Evolutionary conservation across 2,113 vertebrate genomes (phyloP).

Genomic region (Takifugu bimaculatus): DNA sequence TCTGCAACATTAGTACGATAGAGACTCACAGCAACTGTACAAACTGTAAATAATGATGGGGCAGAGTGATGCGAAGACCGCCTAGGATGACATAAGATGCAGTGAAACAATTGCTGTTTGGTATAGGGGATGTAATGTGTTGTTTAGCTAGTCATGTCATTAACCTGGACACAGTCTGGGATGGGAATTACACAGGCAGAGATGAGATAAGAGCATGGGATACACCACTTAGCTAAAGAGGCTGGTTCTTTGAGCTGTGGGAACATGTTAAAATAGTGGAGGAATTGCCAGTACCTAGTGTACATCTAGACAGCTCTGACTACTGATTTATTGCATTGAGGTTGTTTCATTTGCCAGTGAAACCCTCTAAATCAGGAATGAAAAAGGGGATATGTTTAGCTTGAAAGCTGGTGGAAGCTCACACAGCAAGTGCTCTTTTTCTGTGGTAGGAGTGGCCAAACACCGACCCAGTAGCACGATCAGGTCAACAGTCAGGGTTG

Average conservation of each 20-base stretch:
- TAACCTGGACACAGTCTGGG: neutral
- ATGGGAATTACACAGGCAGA: too few species aligned
- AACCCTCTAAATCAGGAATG: constrained; percentile 25
- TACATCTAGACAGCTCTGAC: constrained; percentile 15
- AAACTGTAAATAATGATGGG: too few species aligned
- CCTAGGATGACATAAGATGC: too few species aligned
- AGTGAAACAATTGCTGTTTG: too few species aligned
- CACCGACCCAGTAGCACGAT: constrained; percentile 26
- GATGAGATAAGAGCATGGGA: too few species aligned
- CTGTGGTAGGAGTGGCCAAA: constrained; percentile 39
- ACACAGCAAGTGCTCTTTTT: constrained; percentile 53
- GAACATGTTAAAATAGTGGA: constrained; percentile 9
- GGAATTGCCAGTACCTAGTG: constrained; percentile 13
- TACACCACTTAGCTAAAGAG: neutral
- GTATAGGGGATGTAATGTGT: too few species aligned
- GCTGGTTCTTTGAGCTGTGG: neutral
- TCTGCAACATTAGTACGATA: too few species aligned
- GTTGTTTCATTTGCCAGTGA: constrained; percentile 10
- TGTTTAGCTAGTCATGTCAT: neutral
- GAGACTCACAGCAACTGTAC: too few species aligned
- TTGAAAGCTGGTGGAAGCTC: constrained; percentile 33
- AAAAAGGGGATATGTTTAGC: constrained; percentile 12
- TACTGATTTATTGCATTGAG: constrained; percentile 25
- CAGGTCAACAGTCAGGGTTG: constrained; percentile 47
- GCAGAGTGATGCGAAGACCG: too few species aligned